phyloP scores from a whole-genome alignment of 2,888 invertebrate species.

The Ptilodon capucinus region DNA sequence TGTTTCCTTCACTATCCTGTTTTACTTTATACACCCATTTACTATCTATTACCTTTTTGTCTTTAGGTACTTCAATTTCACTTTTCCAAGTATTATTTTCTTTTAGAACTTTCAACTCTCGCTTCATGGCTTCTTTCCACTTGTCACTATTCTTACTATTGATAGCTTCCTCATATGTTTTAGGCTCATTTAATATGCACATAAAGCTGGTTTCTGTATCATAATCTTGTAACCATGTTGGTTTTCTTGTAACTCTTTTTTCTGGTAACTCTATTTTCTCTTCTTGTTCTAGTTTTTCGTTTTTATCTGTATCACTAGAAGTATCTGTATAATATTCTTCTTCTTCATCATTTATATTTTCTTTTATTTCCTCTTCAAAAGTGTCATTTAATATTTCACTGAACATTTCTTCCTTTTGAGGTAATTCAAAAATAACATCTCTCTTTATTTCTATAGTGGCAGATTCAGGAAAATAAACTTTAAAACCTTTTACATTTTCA shows the following conservation, averaged over 20 bases:
- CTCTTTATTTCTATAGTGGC: neutral
- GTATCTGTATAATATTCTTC: no score
- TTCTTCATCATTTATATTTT: neutral
- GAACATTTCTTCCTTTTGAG: neutral
- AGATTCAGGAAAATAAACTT: neutral
- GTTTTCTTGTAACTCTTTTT: neutral
- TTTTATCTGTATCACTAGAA: no score
- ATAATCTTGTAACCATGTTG: neutral
- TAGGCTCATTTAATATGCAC: neutral
- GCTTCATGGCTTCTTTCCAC: neutral
- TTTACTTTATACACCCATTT: constrained; percentile 4
- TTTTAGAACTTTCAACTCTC: neutral
- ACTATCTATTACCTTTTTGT: constrained; percentile 1
- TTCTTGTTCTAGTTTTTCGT: no score
- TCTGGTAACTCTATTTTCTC: neutral
- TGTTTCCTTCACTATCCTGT: constrained; percentile 1
- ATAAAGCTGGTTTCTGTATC: neutral
- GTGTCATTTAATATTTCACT: neutral
- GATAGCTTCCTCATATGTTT: neutral
- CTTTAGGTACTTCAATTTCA: neutral
- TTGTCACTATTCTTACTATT: neutral
- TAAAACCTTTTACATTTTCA: constrained; percentile 2
- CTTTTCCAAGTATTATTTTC: constrained; percentile 1
- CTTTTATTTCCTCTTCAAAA: neutral
- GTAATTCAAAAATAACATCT: constrained; percentile 1